Evolutionary conservation across 2,113 vertebrate genomes (phyloP), one percentile per base, ranked within the genome.

Genomic region (Zootoca vivipara): DNA sequence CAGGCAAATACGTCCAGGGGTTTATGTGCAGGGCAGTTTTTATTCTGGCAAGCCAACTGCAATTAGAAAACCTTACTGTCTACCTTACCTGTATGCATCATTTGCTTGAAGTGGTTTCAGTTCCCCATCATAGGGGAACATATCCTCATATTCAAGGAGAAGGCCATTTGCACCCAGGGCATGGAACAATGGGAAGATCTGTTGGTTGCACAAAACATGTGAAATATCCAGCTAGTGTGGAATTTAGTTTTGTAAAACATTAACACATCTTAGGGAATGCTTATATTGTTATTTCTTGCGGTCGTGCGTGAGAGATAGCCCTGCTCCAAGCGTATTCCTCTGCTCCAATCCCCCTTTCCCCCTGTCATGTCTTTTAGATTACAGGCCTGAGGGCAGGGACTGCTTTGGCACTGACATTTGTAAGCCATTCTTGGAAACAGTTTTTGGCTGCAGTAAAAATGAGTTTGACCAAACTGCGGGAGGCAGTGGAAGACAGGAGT

Each of bases 111-210:
- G 96, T 91, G 96, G 87, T 93, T 92, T 92, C 92, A 99, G 95
- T 42, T 95, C 96, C 26, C 97, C 98, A 26, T 97, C 93, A 62
- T 99, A 99, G 0, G 99, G 99, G 93, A 99, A 99, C 96, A 98
- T 98, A 93, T 99, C 99, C 92, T 99, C 99, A 70, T 99, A 99
- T 85, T 99, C 99, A 87, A 99, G 92, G 90, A 99, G 97, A 73
- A 99, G 93, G 9, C 98, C 98, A 1, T 97, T 96, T 0, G 97
- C 99, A 42, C 98, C 99, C 74, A 99, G 95, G 4, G 93, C 69
- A 4, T 91, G 97, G 95, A 99, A 97, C 85, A 98, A 92, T 18
- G 98, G 97, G 15, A 99, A 97, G 70, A 99, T 87, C 99, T 99
- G 95, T 22, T 35, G 86, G 74, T 35, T 38, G 42, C 42, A 88